Percentiles rank a stretch among this genome's conserved stretches.
phyloP scores from a whole-genome alignment of 2,113 vertebrate genomes.

The Agapornis roseicollis region DNA sequence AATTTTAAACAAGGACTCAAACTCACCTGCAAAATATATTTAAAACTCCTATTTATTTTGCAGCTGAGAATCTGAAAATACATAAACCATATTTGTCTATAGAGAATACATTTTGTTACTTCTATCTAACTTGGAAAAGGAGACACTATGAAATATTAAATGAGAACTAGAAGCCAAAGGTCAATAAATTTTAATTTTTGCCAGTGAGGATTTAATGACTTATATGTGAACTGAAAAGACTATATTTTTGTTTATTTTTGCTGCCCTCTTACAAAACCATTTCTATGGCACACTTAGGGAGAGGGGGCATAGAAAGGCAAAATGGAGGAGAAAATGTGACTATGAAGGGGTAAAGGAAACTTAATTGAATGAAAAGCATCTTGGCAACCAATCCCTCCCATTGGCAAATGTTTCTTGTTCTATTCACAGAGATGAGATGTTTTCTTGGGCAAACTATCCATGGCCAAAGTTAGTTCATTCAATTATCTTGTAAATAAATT shows the following conservation, averaged over 20 bases:
- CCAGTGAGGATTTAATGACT: background rate
- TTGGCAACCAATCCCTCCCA: background rate
- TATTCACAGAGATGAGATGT: background rate
- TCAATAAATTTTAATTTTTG: background rate
- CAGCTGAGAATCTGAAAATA: background rate
- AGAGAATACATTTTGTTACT: background rate
- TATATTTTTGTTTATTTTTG: background rate
- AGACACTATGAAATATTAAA: background rate
- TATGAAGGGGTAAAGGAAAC: background rate
- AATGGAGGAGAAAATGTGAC: background rate
- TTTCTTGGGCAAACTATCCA: background rate
- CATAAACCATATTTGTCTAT: background rate
- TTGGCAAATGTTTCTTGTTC: background rate
- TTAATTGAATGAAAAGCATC: background rate
- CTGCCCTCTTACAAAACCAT: background rate
- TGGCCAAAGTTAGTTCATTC: background rate
- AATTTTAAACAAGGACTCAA: background rate
- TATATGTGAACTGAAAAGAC: background rate
- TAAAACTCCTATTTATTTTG: background rate
- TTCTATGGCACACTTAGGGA: background rate
- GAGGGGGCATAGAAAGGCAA: background rate
- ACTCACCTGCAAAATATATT: background rate
- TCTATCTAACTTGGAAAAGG: background rate
- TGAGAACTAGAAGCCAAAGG: background rate
- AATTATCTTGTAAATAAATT: background rate